These are phyloP conservation scores for Procambarus clarkii DNA, from an alignment of 1,140 invertebrate genomes.

Conservation along the genomic window DNA sequence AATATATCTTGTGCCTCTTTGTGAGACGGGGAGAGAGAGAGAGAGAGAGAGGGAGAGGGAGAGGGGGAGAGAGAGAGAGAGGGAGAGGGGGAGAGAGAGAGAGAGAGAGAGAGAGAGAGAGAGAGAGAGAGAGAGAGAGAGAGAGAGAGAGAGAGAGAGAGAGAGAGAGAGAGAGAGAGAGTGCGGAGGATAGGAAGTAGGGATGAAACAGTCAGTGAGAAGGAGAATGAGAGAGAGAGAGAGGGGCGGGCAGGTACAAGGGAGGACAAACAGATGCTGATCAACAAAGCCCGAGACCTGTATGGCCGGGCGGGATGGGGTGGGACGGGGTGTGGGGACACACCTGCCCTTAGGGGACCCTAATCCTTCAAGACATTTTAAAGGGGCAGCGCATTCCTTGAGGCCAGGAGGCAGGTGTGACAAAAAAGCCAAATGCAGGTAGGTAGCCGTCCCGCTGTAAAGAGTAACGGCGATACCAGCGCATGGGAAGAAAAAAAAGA, in stretches of 20 bases:
- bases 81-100: too few relatives aligned
- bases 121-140: not conserved
- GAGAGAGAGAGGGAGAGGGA: not conserved
- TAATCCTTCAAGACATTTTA: constrained; percentile 12
- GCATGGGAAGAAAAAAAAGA: not conserved
- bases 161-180: not conserved
- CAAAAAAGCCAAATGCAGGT: not conserved
- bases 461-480: not conserved
- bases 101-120: not conserved
- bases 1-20: too few relatives aligned
- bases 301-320: too few relatives aligned
- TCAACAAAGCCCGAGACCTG: not conserved
- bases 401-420: not conserved
- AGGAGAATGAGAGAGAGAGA: not conserved
- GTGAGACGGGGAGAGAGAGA: too few relatives aligned
- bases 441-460: not conserved
- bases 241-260: not conserved
- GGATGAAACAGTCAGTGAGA: not conserved
- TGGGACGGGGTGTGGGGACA: not conserved
- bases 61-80: not conserved
- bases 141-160: not conserved
- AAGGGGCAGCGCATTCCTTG: not conserved
- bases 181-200: not conserved
- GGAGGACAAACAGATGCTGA: not conserved
- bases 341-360: not conserved